Percentiles rank a stretch among this genome's conserved stretches.
Evolutionary conservation across 1,140 invertebrate genomes (phyloP).

Genomic region (Panulirus ornatus): DNA sequence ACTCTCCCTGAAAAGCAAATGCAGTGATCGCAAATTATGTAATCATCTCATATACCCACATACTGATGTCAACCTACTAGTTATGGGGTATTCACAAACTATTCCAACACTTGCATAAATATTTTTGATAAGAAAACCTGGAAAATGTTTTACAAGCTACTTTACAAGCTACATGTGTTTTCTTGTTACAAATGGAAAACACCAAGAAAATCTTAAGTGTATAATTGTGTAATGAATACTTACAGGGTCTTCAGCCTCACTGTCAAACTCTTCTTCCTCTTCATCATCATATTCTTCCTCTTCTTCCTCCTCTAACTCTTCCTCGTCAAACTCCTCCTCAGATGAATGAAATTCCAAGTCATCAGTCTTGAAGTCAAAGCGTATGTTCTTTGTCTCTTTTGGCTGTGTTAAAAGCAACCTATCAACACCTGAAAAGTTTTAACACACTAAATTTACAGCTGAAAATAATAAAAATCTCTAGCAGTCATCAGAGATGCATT

Average conservation of each 20-base stretch:
- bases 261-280: conserved; percentile 52
- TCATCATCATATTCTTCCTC: conserved; percentile 51
- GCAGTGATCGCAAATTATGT: too few relatives aligned
- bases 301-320: conserved; percentile 35
- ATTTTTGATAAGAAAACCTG: too few relatives aligned
- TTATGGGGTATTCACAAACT: too few relatives aligned
- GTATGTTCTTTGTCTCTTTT: conserved; percentile 49
- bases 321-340: conserved; percentile 62
- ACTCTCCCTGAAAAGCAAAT: too few relatives aligned
- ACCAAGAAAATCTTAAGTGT: too few relatives aligned
- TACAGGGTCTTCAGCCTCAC: conserved; percentile 54
- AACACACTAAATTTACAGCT: background rate
- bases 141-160: too few relatives aligned
- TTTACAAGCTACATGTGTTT: too few relatives aligned
- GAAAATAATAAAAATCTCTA: background rate
- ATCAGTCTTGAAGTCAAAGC: conserved; percentile 59
- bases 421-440: conserved; percentile 34
- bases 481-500: too few relatives aligned
- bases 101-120: too few relatives aligned
- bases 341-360: conserved; percentile 59
- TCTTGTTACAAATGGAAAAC: too few relatives aligned
- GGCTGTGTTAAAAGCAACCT: conserved; percentile 44
- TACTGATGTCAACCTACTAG: too few relatives aligned
- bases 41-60: too few relatives aligned
- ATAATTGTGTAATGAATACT: background rate